Base-by-base conservation (phyloP, 2,888 invertebrate species). In the Dorcus parallelipipedus region DNA sequence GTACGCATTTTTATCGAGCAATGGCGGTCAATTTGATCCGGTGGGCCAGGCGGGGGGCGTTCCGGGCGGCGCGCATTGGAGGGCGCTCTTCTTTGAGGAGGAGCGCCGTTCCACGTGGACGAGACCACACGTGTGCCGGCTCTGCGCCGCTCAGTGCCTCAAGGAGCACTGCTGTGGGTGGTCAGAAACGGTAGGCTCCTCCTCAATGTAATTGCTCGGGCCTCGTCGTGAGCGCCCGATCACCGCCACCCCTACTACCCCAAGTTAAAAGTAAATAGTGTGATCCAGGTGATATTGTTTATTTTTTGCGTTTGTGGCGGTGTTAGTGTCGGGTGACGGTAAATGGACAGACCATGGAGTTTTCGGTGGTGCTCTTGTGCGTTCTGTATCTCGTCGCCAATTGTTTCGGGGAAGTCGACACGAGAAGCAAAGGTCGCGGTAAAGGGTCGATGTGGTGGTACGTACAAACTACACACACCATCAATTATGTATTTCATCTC, bases 381-480 rank as follows among this genome's bases (percentile, higher is more conserved):
- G 56, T 56, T 7, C 56, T 63, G 38, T 56, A 53, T 52, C 78
- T 79, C 78, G 76, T 52, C 56, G 58, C 45, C 51, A 48, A 58
- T 54, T 33, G 48, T 50, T 52, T 48, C 42, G 72, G 69, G 54
- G 71, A 75, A 67, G 72, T 73, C 52, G 68, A 67, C 53, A 69
- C 69, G 48, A 76, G 77, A 69, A 79, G 72, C 71, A 86, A 83
- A 69, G 86, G 89, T 76, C 83, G 91, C 75, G 92, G 92, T 73
- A 86, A 91, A 74, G 93, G 93, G 77, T 91, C 92, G 71, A 93
- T 91, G 89, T 93, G 93, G 93, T 93, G 93, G 93, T 93, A 81
- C 84, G 93, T 84, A 68, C 26, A 26, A 26, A 26, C 26, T 4
- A 26, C 5, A 26, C 26, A 6, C 3, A 33, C 26, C 26, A 33